phyloP scores from a whole-genome alignment of 2,797 vertebrate species.

The Tamandua tetradactyla region DNA sequence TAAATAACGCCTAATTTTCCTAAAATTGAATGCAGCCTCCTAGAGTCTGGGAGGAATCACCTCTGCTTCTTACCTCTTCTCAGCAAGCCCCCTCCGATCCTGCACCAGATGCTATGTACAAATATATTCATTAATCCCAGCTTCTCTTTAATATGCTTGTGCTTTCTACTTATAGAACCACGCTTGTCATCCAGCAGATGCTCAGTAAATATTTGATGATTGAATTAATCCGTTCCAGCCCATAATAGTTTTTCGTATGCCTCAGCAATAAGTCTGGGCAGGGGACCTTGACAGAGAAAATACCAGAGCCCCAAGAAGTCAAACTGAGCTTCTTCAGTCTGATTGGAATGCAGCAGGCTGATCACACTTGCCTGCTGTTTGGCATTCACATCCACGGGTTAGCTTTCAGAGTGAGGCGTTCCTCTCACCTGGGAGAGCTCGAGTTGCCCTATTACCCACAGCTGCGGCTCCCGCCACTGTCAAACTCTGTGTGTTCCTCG shows the following conservation, averaged over 20 bases:
- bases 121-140: neutral
- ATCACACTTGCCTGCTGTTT: neutral
- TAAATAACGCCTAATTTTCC: neutral
- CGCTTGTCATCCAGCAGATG: neutral
- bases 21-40: neutral
- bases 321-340: neutral
- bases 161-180: neutral
- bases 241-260: neutral
- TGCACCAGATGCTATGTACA: neutral
- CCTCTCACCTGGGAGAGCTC: neutral
- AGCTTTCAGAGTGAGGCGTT: neutral
- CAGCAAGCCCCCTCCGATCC: neutral
- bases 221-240: neutral
- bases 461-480: neutral
- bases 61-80: neutral
- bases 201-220: constrained; percentile 40
- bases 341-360: neutral
- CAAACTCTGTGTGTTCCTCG: neutral
- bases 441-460: neutral
- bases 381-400: neutral
- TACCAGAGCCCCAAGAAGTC: rapidly evolving
- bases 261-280: neutral
- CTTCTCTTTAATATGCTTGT: constrained; percentile 13
- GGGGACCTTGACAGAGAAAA: neutral
- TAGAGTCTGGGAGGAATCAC: neutral